Percentiles rank a stretch among this genome's conserved stretches.
Evolutionary conservation across 2,888 invertebrate genomes (phyloP).

Genomic region (Monopis laevigella): DNA sequence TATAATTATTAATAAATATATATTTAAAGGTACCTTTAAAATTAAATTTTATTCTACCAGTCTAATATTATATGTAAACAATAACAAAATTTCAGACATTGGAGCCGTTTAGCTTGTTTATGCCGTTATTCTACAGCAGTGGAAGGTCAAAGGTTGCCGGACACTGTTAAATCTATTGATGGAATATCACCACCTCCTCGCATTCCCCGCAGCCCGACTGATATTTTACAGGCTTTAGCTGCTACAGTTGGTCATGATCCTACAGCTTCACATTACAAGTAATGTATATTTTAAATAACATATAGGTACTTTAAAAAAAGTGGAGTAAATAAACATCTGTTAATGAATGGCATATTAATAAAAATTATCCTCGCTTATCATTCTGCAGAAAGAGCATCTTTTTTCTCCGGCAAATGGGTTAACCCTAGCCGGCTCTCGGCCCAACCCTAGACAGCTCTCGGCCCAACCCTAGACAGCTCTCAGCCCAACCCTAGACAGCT

Average conservation of each 20-base stretch:
- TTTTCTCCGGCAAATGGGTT: too few relatives aligned
- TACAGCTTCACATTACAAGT: conserved; percentile 88
- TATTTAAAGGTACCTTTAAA: not conserved
- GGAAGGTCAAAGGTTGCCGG: conserved; percentile 49
- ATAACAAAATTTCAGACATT: conserved; percentile 32
- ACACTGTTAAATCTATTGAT: conserved; percentile 36
- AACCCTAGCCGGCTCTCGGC: too few relatives aligned
- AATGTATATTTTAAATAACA: too few relatives aligned
- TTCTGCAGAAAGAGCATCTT: too few relatives aligned
- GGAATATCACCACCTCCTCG: conserved; percentile 70
- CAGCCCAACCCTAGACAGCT: too few relatives aligned
- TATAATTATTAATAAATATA: conserved; percentile 13
- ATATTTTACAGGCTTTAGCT: conserved; percentile 82
- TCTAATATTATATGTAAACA: not conserved
- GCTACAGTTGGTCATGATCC: conserved; percentile 81
- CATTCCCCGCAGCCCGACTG: conserved; percentile 81
- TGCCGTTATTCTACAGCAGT: conserved; percentile 41
- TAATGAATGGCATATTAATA: not conserved
- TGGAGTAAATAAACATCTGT: too few relatives aligned
- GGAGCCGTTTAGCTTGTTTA: conserved; percentile 38
- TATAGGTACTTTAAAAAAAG: too few relatives aligned
- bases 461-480: too few relatives aligned
- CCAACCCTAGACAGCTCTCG: too few relatives aligned
- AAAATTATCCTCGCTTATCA: too few relatives aligned
- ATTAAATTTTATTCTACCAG: not conserved